Evolutionary conservation across 35 echinoderm and acorn worm genomes (phyloP), one percentile per base, ranked within the genome.

Genomic region (Diadema setosum): DNA sequence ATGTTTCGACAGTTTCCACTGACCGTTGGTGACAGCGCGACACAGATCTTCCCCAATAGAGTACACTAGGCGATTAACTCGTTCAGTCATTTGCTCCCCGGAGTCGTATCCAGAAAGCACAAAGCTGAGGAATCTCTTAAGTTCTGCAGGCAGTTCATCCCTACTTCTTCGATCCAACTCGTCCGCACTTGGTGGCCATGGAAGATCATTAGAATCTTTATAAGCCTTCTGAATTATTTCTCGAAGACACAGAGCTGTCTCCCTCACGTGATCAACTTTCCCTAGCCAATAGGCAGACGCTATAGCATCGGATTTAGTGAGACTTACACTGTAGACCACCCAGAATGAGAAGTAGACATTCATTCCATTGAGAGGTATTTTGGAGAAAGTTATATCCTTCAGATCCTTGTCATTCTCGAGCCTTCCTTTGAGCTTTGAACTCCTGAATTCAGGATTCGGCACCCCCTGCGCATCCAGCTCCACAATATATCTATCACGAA

Each of bases 381-480:
- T 90, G 26, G 37, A 27, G 74, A 90, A 83, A 29, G 88, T 15
- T 5, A 90, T 83, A 27, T 9, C 11, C 0, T 84, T 56, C 39
- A 41, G 11, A 11, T 73, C 63, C 4, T 83, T 16, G 39, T 73
- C 25, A 2, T 83, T 91, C 81, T 91, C 64, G 75, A 94, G 87
- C 32, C 52, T 18, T 21, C 4, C 44, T 58, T 80, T 90, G 11
- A 94, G 87, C 18, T 90, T 94, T 21, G 59, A 82, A 57, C 24
- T 41, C 81, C 93, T 81, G 58, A 90, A 90, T 11, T 83, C 33
- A n/a, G 82, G 69, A 57, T 90, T 94, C 5, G 56, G 45, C 32
- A 74, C 89, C 9, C 65, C 81, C 80, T 84, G 89, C n/a, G 6
- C 40, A 42, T 90, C 24, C 11, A 89, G 61, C 27, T 90, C 82